These are phyloP conservation scores for Pelobates fuscus DNA, from an alignment of 2,113 vertebrate species.

Conservation along the genomic window DNA sequence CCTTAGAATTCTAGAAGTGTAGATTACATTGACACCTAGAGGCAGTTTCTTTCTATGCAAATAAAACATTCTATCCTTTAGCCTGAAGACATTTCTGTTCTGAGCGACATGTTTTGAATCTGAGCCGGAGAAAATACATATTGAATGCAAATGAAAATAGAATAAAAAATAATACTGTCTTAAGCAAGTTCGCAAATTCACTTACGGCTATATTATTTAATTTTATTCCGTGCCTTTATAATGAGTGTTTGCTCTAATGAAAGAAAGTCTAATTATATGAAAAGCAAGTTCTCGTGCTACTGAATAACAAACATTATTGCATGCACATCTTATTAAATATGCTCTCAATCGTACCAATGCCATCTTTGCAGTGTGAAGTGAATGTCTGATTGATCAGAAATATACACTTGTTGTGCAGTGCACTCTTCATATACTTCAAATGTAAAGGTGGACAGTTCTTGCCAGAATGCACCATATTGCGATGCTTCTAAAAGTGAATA, in stretches of 20 bases:
- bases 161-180: constrained; percentile 1
- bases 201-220: not conserved
- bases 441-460: too few species aligned
- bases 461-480: too few species aligned
- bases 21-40: constrained; percentile 40
- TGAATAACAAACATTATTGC: too few species aligned
- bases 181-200: not conserved
- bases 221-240: not conserved
- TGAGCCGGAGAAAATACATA: not conserved
- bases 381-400: too few species aligned
- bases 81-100: constrained; percentile 3
- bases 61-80: constrained; percentile 21
- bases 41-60: constrained; percentile 18
- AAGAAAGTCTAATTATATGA: not conserved
- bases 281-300: too few species aligned
- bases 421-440: too few species aligned
- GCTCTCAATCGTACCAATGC: too few species aligned
- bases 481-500: too few species aligned
- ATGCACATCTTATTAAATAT: too few species aligned
- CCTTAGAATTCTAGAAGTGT: not conserved
- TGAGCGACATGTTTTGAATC: constrained; percentile 20
- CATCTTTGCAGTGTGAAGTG: too few species aligned
- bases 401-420: too few species aligned
- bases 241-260: not conserved
- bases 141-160: constrained; percentile 21